Evolutionary conservation across 1,140 invertebrate species (phyloP).

Genomic region (Pseudomyrmex concolor): DNA sequence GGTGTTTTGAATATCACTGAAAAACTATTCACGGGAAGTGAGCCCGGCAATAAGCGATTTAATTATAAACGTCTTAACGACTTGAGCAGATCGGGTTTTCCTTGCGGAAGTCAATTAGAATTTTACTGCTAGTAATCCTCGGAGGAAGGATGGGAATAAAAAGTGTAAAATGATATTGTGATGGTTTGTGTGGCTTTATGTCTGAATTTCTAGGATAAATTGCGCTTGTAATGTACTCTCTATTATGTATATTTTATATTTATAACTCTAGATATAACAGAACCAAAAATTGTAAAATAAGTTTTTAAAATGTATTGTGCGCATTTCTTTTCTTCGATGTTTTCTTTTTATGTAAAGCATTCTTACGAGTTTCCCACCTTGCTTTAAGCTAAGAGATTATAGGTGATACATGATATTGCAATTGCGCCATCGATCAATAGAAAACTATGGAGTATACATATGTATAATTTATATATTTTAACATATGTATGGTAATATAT

Average conservation of each 20-base stretch:
- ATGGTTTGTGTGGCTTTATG: not conserved
- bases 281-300: slow-evolving; percentile 40
- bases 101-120: slow-evolving; percentile 1
- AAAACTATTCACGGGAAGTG: not conserved
- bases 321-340: not conserved
- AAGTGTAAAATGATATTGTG: not conserved
- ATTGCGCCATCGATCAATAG: not conserved
- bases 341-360: not conserved
- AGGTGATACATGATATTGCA: not conserved
- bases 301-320: not conserved
- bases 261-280: slow-evolving; percentile 10
- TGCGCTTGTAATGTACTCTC: not conserved
- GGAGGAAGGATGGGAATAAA: not conserved
- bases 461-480: not conserved
- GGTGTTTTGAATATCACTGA: not conserved
- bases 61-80: slow-evolving; percentile 3
- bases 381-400: not conserved
- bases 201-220: not conserved
- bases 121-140: not conserved
- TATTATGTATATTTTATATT: not conserved
- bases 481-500: not conserved
- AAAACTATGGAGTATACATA: slow-evolving; percentile 2
- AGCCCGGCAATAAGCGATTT: not conserved
- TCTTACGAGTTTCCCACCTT: not conserved
- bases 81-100: slow-evolving; percentile 1